Percentiles rank a stretch among this genome's conserved stretches.
Evolutionary conservation across 2,113 vertebrate species (phyloP).

Genomic region (Phocoena sinus): DNA sequence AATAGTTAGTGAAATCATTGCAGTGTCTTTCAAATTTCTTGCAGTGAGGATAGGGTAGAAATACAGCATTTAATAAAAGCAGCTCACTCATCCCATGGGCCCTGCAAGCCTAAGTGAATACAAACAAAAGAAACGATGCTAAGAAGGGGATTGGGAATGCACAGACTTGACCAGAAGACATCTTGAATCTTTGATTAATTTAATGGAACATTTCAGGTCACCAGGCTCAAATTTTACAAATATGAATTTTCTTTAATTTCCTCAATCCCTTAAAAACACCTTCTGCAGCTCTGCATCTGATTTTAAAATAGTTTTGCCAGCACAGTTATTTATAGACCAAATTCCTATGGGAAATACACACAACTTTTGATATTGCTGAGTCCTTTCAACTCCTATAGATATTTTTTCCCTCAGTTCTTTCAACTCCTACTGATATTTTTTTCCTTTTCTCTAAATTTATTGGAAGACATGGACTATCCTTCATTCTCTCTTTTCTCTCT

Average conservation of each 20-base stretch:
- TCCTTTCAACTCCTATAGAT: neutral
- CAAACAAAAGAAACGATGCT: neutral
- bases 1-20: neutral
- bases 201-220: neutral
- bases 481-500: neutral
- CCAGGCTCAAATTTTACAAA: neutral
- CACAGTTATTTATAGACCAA: neutral
- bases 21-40: neutral
- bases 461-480: neutral
- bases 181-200: neutral
- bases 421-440: neutral
- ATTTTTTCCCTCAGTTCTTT: neutral
- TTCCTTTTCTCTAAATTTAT: neutral
- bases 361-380: neutral
- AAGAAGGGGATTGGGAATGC: accelerated
- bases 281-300: neutral
- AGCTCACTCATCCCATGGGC: accelerated
- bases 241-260: neutral
- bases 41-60: neutral
- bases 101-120: neutral
- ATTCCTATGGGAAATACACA: conserved; percentile 7
- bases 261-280: neutral
- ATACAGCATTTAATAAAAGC: neutral
- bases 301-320: neutral
- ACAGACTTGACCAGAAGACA: neutral